phyloP scores from a whole-genome alignment of 2,797 vertebrate genomes.

The Poecilia gillii region DNA sequence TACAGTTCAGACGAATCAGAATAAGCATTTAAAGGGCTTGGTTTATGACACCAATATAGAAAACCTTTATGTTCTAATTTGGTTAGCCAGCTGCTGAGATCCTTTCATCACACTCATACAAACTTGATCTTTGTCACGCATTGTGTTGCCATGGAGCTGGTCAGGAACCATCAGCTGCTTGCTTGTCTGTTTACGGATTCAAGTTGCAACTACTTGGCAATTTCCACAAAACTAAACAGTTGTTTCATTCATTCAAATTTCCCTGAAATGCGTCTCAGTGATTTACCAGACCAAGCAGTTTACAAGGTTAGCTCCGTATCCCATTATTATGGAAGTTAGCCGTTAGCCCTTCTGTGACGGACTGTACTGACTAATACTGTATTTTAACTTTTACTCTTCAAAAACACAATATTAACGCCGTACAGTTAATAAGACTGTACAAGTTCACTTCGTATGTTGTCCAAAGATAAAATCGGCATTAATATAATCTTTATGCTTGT shows the following conservation, averaged over 20 bases:
- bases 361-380: conserved; percentile 1
- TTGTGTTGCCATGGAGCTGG: neutral
- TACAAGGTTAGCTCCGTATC: neutral
- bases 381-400: neutral
- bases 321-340: conserved; percentile 16
- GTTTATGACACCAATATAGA: neutral
- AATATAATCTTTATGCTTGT: fast-evolving
- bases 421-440: fast-evolving
- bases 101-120: neutral
- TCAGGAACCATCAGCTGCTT: neutral
- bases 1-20: neutral
- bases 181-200: neutral
- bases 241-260: neutral
- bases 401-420: neutral
- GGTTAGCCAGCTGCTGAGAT: neutral
- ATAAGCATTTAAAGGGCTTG: neutral
- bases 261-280: neutral
- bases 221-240: neutral
- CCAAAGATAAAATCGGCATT: conserved; percentile 12
- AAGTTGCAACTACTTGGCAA: neutral
- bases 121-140: neutral
- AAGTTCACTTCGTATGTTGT: fast-evolving
- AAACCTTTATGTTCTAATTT: neutral
- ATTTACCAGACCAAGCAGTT: neutral
- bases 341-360: neutral